phyloP scores from a whole-genome alignment of 2,113 vertebrate genomes.

The Isichthys henryi region DNA sequence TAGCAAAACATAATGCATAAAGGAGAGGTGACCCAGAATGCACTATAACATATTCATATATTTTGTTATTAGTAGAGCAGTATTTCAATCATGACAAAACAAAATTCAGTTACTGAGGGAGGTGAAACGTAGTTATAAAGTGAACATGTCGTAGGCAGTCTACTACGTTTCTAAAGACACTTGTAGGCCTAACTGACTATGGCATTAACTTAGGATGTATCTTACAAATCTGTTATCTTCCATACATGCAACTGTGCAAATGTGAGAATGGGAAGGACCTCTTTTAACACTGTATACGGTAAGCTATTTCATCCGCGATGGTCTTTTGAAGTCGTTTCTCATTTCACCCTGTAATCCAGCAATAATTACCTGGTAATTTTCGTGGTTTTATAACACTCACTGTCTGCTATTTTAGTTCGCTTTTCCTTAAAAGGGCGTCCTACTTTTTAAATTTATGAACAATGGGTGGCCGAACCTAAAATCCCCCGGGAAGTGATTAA shows the following conservation, averaged over 20 bases:
- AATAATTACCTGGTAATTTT: not conserved
- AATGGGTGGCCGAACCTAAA: not conserved
- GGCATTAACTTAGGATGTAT: not conserved
- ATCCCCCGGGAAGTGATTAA: conserved; percentile 2
- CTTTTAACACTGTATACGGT: not conserved
- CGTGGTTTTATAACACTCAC: not conserved
- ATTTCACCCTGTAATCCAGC: not conserved
- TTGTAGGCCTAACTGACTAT: not conserved
- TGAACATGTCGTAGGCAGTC: not conserved
- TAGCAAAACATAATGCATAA: not conserved
- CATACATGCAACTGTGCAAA: not conserved
- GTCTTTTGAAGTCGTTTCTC: not conserved
- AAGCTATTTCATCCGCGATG: not conserved
- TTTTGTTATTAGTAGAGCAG: not conserved
- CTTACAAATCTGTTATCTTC: not conserved
- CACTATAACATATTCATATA: not conserved
- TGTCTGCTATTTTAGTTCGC: not conserved
- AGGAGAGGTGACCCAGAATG: not conserved
- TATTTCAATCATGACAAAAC: not conserved
- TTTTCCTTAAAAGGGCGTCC: not conserved
- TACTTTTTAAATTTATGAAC: not conserved
- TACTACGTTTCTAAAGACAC: not conserved
- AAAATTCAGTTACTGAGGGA: not conserved
- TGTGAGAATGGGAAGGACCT: not conserved
- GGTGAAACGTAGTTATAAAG: not conserved